Evolutionary conservation across 2,113 vertebrate genomes (phyloP), one percentile per base, ranked within the genome.

Genomic region (Microcebus lehilahytsara): DNA sequence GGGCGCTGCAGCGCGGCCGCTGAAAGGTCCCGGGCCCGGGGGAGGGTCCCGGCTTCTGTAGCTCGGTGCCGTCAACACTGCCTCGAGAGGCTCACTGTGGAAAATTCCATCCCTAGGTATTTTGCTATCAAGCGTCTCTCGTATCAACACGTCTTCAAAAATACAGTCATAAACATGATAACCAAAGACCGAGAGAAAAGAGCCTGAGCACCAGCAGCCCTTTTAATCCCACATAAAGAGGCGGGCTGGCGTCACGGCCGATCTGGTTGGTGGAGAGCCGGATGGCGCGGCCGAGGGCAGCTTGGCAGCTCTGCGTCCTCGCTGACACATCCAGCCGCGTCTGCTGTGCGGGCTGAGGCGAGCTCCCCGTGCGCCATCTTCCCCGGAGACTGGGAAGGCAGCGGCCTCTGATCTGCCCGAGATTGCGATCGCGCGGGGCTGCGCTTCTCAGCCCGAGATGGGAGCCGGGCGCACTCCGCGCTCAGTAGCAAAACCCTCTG

Each of bases 401-500:
- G 74, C 5, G 1, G 10, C 9, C 91, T 91, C 13, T 34, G 85
- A 51, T 40, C 81, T 3, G 34, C 60, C 3, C 1, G 37, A 9
- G 86, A 34, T 4, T 2, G 53, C 5, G 40, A 40, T 40, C 3
- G 40, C 40, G 40, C 9, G n/a, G 9, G 9, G 34, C 17, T 9
- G 66, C 1, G 64, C 37, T 22, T 17, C 2, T 22, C 46, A 0
- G 5, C 62, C 0, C 42, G 0, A 0, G 19, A 13, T 5, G 0
- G 0, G 32, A 14, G 62, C 46, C 5, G 2, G n/a, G 56, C 0
- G 2, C n/a, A 19, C 11, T 1, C 58, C 81, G 22, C 11, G 14
- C 12, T 22, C 9, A 12, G 40, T 1, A 34, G 79, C 79, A 27
- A 53, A 46, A 30, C n/a, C 51, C 87, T 51, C 40, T 0, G 10